A percentile compares a stretch with the other conserved stretches of the same genome.
phyloP scores from a whole-genome alignment of 2,797 vertebrate genomes.

The Picus viridis region DNA sequence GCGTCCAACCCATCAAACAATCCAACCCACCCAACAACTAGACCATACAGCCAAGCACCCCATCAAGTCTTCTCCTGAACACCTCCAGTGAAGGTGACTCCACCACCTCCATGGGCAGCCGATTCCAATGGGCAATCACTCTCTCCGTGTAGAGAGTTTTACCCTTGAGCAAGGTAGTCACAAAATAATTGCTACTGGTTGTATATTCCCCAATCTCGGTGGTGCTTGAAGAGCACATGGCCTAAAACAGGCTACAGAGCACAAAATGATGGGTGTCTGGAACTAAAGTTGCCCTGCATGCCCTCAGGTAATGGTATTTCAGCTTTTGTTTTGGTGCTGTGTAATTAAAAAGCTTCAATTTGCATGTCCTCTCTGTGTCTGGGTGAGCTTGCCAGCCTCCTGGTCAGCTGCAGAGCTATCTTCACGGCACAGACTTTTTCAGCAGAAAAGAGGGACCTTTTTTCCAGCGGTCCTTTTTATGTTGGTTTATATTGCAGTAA shows the following conservation, averaged over 20 bases:
- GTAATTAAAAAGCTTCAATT: constrained; percentile 6
- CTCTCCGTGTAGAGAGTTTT: too few species aligned
- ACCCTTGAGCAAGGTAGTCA: not conserved
- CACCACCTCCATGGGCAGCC: too few species aligned
- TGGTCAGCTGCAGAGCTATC: not conserved
- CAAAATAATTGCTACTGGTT: not conserved
- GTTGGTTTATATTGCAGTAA: not conserved
- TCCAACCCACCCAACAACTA: too few species aligned
- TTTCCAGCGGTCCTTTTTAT: not conserved
- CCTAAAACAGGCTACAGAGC: not conserved
- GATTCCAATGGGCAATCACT: too few species aligned
- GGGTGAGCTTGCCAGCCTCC: not conserved
- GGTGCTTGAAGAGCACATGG: not conserved
- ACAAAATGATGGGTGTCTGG: not conserved
- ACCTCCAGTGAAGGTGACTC: too few species aligned
- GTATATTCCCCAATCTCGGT: not conserved
- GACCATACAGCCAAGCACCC: too few species aligned
- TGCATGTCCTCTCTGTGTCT: not conserved
- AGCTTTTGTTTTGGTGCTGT: not conserved
- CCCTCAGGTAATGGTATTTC: not conserved
- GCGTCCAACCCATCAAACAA: too few species aligned
- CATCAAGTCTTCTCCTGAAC: too few species aligned
- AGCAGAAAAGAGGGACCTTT: not conserved
- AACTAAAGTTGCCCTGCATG: not conserved
- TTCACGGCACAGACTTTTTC: not conserved